Percentiles rank a stretch among this genome's conserved stretches.
Evolutionary conservation across 2,113 vertebrate genomes (phyloP).

Genomic region (Atlantisia rogersi): DNA sequence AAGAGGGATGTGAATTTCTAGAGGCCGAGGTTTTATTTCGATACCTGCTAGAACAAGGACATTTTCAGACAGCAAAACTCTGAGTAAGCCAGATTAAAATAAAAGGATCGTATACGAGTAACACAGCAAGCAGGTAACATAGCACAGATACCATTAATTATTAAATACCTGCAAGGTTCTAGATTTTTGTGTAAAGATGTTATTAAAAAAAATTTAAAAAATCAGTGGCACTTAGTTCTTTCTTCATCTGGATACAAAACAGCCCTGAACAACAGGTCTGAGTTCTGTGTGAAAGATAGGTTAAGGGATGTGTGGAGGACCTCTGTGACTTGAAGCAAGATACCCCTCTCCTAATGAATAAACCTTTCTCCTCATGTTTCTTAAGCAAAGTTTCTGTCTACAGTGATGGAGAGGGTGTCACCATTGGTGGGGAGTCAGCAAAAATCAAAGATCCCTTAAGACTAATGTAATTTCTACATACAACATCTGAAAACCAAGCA

Average conservation of each 20-base stretch:
- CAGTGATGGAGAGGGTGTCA: not conserved
- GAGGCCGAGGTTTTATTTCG: accelerated
- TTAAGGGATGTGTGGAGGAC: not conserved
- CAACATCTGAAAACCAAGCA: no score
- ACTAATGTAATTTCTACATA: not conserved
- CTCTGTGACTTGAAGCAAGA: not conserved
- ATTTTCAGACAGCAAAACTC: not conserved
- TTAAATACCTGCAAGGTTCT: not conserved
- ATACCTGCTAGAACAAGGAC: not conserved
- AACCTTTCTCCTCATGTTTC: not conserved
- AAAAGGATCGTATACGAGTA: not conserved
- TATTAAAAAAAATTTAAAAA: not conserved
- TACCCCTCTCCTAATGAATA: not conserved
- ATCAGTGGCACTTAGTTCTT: not conserved
- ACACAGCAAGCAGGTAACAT: not conserved
- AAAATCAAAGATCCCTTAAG: not conserved
- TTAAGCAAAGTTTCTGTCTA: not conserved
- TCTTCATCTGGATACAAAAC: not conserved
- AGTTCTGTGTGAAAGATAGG: not conserved
- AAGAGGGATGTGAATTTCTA: not conserved
- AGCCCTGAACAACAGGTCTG: not conserved
- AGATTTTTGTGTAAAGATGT: not conserved
- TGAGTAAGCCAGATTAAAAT: not conserved
- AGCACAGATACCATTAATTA: not conserved
- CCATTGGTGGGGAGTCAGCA: not conserved